Evolutionary conservation across 2,888 invertebrate species (phyloP).

Genomic region (Argyresthia albistria): DNA sequence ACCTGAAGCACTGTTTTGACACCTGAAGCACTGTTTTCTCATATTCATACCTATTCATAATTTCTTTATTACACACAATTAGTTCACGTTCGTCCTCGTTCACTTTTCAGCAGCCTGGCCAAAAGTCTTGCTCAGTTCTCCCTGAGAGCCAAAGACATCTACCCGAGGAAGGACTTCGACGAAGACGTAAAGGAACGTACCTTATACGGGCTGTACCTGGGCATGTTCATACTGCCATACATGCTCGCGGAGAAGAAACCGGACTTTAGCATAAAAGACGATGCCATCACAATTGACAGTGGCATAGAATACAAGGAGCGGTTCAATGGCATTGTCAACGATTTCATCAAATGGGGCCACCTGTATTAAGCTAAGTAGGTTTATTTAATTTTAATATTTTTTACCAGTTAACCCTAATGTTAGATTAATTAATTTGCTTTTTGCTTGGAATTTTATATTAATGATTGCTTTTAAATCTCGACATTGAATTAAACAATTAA

Average conservation of each 20-base stretch:
- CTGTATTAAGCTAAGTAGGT: background rate
- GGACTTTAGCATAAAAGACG: conserved; percentile 4
- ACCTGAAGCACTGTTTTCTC: too few relatives aligned
- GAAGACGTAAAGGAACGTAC: conserved; percentile 5
- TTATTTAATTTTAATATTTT: background rate
- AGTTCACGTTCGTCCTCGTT: background rate
- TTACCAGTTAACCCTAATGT: background rate
- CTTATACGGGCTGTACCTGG: conserved; percentile 3
- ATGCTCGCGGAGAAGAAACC: conserved; percentile 7
- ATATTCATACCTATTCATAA: too few relatives aligned
- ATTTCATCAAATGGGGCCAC: conserved; percentile 7
- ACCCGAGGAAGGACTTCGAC: conserved; percentile 7
- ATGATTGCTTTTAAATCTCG: too few relatives aligned
- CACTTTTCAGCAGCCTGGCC: background rate
- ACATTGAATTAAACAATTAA: too few relatives aligned
- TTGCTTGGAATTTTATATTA: too few relatives aligned
- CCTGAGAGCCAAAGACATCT: conserved; percentile 3
- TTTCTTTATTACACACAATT: too few relatives aligned
- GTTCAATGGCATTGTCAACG: conserved; percentile 6
- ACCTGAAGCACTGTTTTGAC: too few relatives aligned
- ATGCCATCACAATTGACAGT: conserved; percentile 1
- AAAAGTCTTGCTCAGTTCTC: background rate
- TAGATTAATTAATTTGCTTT: too few relatives aligned
- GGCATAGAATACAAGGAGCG: conserved; percentile 3
- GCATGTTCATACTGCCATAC: conserved; percentile 7